Conservation (phyloP, 2,113 vertebrate genomes). For the Pipa parva region DNA sequence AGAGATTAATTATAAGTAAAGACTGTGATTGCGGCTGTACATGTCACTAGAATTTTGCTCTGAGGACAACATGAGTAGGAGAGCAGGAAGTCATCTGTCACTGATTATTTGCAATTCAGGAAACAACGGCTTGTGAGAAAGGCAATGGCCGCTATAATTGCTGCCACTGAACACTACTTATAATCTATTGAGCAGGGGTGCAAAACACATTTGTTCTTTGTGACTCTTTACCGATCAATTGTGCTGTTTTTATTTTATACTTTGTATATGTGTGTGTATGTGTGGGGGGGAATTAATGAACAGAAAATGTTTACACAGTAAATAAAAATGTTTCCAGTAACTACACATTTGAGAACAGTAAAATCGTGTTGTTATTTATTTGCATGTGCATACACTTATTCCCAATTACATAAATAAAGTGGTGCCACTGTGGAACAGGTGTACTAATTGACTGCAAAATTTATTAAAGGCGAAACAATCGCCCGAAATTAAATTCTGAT, state of each 20-base stretch:
- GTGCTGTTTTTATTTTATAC: neutral
- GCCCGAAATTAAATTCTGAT: no score
- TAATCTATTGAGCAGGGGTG: slow-evolving; percentile 21
- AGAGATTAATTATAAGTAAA: slow-evolving; percentile 31
- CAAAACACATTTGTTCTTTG: slow-evolving; percentile 18
- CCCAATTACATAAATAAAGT: no score
- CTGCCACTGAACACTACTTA: slow-evolving; percentile 14
- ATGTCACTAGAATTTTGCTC: neutral
- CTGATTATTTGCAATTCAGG: slow-evolving; percentile 38
- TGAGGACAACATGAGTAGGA: slow-evolving; percentile 16
- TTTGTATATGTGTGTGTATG: neutral
- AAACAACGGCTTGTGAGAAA: slow-evolving; percentile 21
- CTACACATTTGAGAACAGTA: no score
- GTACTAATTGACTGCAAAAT: no score
- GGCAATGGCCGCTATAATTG: slow-evolving; percentile 16
- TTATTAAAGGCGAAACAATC: no score
- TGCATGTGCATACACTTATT: no score
- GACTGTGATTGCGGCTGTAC: slow-evolving; percentile 5
- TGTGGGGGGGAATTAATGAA: neutral
- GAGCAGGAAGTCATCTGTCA: slow-evolving; percentile 40
- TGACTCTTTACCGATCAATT: slow-evolving; percentile 28
- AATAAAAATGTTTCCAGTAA: no score
- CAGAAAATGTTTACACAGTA: no score
- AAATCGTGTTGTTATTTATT: no score
- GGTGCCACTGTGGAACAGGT: no score